A percentile compares a stretch with the other conserved stretches of the same genome.
phyloP scores from a whole-genome alignment of 2,797 vertebrate genomes.

The Cuniculus paca region DNA sequence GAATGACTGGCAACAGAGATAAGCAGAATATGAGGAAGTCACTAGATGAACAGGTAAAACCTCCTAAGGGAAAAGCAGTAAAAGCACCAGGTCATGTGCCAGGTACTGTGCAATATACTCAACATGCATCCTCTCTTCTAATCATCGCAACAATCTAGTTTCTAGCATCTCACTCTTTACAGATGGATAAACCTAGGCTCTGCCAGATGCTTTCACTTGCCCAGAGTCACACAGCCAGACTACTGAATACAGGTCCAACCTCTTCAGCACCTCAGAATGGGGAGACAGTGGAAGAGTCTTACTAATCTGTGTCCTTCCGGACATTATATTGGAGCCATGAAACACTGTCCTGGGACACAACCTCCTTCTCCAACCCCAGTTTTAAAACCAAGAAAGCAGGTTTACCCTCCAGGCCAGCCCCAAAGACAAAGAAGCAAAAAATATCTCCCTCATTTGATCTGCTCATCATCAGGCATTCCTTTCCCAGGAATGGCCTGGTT shows the following conservation, averaged over 20 bases:
- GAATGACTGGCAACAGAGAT: neutral
- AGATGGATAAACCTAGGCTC: neutral
- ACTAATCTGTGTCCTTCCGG: neutral
- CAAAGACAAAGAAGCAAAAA: conserved; percentile 55
- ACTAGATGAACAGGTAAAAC: neutral
- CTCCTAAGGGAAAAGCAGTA: neutral
- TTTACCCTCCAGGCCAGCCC: neutral
- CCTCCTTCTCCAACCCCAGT: neutral
- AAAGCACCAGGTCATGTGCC: neutral
- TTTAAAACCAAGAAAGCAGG: neutral
- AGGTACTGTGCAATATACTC: neutral
- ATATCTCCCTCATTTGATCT: neutral
- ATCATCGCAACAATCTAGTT: neutral
- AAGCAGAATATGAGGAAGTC: neutral
- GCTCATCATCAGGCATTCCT: neutral
- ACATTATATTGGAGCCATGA: neutral
- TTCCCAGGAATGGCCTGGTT: neutral
- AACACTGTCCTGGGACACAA: neutral
- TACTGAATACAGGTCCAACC: too few species aligned
- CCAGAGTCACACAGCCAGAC: neutral
- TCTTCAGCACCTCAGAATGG: neutral
- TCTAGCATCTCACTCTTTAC: neutral
- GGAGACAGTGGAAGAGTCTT: neutral
- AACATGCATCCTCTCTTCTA: neutral
- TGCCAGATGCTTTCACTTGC: neutral